These are phyloP conservation scores for Pinna nobilis DNA, from an alignment of 1,140 invertebrate genomes.

Conservation along the genomic window DNA sequence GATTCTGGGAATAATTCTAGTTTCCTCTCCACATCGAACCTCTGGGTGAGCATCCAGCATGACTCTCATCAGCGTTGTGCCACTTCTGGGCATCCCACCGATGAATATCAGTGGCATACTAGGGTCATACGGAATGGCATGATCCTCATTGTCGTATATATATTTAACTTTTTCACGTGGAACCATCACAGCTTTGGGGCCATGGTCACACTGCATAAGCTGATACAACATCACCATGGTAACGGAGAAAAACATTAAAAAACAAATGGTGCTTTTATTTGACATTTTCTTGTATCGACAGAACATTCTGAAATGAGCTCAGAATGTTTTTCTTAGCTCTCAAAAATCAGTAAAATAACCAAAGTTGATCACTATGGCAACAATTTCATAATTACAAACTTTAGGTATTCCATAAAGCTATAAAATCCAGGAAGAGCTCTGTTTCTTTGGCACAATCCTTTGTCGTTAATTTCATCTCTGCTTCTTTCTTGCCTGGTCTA, in stretches of 20 bases:
- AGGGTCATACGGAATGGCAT: slow-evolving; percentile 77
- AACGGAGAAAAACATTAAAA: background rate
- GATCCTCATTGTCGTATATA: slow-evolving; percentile 59
- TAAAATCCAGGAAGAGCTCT: too few relatives aligned
- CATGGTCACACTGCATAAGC: slow-evolving; percentile 43
- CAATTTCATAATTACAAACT: too few relatives aligned
- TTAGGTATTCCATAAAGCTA: too few relatives aligned
- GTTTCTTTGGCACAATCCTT: too few relatives aligned
- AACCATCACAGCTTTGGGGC: slow-evolving; percentile 60
- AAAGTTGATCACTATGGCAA: too few relatives aligned
- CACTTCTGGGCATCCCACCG: slow-evolving; percentile 96
- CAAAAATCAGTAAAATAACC: too few relatives aligned
- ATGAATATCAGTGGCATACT: slow-evolving; percentile 97
- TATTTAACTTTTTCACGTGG: slow-evolving; percentile 54
- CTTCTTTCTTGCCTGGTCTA: too few relatives aligned
- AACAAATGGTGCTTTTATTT: too few relatives aligned
- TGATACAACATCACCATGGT: slow-evolving; percentile 39
- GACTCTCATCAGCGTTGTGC: slow-evolving; percentile 97
- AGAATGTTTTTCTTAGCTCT: too few relatives aligned
- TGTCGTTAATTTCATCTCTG: too few relatives aligned
- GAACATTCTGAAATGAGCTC: too few relatives aligned
- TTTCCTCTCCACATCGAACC: slow-evolving; percentile 98
- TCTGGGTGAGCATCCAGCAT: slow-evolving; percentile 99
- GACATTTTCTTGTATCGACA: too few relatives aligned
- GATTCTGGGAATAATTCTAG: slow-evolving; percentile 90